A percentile compares a stretch with the other conserved stretches of the same genome.
These are phyloP conservation scores for Neopipo cinnamomea DNA, from an alignment of 2,113 vertebrate genomes.

Conservation along the genomic window DNA sequence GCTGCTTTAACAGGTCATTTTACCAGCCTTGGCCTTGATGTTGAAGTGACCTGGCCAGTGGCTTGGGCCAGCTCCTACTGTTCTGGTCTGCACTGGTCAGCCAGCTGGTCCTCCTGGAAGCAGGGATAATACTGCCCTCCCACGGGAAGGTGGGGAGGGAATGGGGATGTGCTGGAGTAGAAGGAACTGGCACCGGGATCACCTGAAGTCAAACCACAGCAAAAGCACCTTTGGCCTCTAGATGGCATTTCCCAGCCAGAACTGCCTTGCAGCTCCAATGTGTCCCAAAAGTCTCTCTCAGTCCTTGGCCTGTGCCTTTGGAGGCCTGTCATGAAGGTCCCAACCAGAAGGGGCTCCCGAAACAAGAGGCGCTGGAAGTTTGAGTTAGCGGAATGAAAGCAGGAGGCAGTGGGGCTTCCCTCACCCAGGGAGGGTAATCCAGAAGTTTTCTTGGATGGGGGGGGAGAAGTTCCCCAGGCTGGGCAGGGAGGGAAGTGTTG, in stretches of 20 bases:
- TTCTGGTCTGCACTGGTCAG: background rate
- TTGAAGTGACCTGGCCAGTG: background rate
- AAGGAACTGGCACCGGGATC: rapidly evolving
- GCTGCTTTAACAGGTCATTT: background rate
- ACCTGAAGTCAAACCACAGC: background rate
- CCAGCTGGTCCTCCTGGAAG: too few relatives aligned
- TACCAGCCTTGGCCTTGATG: background rate
- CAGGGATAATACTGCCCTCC: rapidly evolving
- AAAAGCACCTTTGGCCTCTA: background rate
- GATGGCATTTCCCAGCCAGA: background rate
- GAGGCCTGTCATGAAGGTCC: background rate
- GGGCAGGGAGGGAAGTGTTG: background rate
- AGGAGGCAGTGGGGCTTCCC: background rate
- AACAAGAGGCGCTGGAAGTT: background rate
- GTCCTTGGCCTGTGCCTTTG: background rate
- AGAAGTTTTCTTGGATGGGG: background rate
- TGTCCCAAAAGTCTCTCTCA: rapidly evolving
- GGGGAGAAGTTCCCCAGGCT: background rate
- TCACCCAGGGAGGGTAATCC: background rate
- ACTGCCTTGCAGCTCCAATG: background rate
- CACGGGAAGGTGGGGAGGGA: background rate
- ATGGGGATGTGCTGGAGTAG: rapidly evolving
- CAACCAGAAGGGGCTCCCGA: background rate
- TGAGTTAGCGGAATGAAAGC: background rate
- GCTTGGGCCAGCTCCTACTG: background rate